Evolutionary conservation across 2,888 invertebrate species (phyloP).

Genomic region (Cryptus armator): DNA sequence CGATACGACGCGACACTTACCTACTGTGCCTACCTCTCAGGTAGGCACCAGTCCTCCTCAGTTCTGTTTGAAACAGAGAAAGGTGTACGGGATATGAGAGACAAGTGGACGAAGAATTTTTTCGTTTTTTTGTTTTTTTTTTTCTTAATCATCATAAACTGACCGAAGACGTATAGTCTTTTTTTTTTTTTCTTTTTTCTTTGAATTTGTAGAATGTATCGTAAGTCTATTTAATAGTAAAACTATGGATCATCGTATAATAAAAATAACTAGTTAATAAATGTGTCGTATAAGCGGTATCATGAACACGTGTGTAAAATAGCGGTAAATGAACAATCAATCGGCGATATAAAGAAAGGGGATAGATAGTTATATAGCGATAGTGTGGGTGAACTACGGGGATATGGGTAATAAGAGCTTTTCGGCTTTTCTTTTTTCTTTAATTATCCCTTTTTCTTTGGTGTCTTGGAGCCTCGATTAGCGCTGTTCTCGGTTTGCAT

Average conservation of each 20-base stretch:
- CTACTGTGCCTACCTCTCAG: constrained; percentile 82
- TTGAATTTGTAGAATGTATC: constrained; percentile 24
- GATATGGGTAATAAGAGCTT: constrained; percentile 54
- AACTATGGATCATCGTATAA: constrained; percentile 21
- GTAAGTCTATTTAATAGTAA: constrained; percentile 10
- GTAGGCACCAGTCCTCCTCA: constrained; percentile 84
- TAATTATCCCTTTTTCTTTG: constrained; percentile 20
- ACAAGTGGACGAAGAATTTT: constrained; percentile 72
- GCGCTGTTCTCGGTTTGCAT: constrained; percentile 55
- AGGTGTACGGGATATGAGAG: constrained; percentile 84
- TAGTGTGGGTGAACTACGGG: constrained; percentile 62
- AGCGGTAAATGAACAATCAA: constrained; percentile 77
- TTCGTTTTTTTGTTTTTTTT: constrained; percentile 30
- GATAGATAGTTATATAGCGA: constrained; percentile 68
- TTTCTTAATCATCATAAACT: constrained; percentile 62
- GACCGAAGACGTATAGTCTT: constrained; percentile 59
- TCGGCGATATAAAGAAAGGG: constrained; percentile 69
- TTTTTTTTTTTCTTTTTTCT: constrained; percentile 23
- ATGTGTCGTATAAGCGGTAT: constrained; percentile 68
- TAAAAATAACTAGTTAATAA: constrained; percentile 51
- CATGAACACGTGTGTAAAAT: constrained; percentile 73
- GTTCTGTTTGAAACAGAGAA: constrained; percentile 85
- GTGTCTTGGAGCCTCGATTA: constrained; percentile 80
- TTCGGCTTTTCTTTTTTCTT: constrained; percentile 35
- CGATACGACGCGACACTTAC: constrained; percentile 83